These are phyloP conservation scores for Tyrophagus putrescentiae DNA, from an alignment of 1,140 invertebrate species.

Conservation along the genomic window DNA sequence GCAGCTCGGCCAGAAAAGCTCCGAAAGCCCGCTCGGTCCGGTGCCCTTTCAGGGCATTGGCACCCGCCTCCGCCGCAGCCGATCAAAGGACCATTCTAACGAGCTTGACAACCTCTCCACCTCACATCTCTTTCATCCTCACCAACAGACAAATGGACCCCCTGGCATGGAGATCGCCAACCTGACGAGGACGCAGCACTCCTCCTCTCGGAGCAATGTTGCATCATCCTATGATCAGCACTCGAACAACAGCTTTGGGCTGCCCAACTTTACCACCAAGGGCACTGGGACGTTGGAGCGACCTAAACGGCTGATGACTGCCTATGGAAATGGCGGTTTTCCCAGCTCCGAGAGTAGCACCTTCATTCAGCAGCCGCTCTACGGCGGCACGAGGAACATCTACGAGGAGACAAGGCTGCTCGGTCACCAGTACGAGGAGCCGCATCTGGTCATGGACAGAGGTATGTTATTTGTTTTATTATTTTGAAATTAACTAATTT, in stretches of 20 bases:
- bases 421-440: conserved; percentile 10
- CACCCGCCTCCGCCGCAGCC: not conserved
- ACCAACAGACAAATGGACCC: too few relatives aligned
- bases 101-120: not conserved
- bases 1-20: not conserved
- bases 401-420: not conserved
- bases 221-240: too few relatives aligned
- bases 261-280: conserved; percentile 5
- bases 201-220: too few relatives aligned
- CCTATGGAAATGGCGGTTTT: too few relatives aligned
- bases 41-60: conserved; percentile 15
- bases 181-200: not conserved
- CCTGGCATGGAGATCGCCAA: not conserved
- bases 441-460: not conserved
- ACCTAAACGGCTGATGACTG: not conserved
- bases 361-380: too few relatives aligned
- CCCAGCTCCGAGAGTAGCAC: too few relatives aligned
- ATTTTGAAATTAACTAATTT: not conserved
- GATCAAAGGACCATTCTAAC: conserved; percentile 1
- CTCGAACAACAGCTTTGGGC: not conserved
- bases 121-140: too few relatives aligned
- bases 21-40: too few relatives aligned
- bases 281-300: conserved; percentile 11
- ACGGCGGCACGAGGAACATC: too few relatives aligned
- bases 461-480: not conserved